A percentile compares a stretch with the other conserved stretches of the same genome.
Conservation (phyloP, 1,140 invertebrate genomes). For the Colletes latitarsis region DNA sequence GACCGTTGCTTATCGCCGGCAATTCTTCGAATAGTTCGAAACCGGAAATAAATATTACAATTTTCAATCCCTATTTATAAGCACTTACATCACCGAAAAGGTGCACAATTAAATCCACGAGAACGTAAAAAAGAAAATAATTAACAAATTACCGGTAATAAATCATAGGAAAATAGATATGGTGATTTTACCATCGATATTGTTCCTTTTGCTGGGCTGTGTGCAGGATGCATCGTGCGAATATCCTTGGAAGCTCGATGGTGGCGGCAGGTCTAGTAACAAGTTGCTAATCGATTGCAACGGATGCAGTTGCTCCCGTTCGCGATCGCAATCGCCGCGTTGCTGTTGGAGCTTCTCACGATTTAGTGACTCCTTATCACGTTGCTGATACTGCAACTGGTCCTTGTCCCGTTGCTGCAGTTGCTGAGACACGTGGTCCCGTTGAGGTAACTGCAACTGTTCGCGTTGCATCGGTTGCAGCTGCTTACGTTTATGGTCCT, state of each 20-base stretch:
- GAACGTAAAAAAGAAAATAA: background rate
- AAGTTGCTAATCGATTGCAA: conserved; percentile 71
- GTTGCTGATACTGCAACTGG: conserved; percentile 48
- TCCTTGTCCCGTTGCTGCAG: conserved; percentile 21
- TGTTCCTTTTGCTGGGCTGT: conserved; percentile 49
- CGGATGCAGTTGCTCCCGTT: conserved; percentile 67
- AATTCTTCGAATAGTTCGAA: too few relatives aligned
- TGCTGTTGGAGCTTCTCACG: conserved; percentile 11
- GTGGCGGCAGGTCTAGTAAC: conserved; percentile 66
- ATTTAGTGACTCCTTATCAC: background rate
- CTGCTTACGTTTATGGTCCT: conserved; percentile 48
- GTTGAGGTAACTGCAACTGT: conserved; percentile 53
- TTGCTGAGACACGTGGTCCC: conserved; percentile 44
- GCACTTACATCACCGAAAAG: too few relatives aligned
- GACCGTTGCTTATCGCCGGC: too few relatives aligned
- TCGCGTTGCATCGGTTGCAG: conserved; percentile 31
- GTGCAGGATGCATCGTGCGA: conserved; percentile 41
- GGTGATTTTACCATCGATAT: conserved; percentile 23
- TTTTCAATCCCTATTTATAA: too few relatives aligned
- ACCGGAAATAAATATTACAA: too few relatives aligned
- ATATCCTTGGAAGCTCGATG: conserved; percentile 38
- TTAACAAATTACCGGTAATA: background rate
- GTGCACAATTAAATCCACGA: background rate
- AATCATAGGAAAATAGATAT: background rate
- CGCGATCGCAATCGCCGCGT: conserved; percentile 42